Evolutionary conservation across 2,113 vertebrate genomes (phyloP).

Genomic region (Gadus macrocephalus): DNA sequence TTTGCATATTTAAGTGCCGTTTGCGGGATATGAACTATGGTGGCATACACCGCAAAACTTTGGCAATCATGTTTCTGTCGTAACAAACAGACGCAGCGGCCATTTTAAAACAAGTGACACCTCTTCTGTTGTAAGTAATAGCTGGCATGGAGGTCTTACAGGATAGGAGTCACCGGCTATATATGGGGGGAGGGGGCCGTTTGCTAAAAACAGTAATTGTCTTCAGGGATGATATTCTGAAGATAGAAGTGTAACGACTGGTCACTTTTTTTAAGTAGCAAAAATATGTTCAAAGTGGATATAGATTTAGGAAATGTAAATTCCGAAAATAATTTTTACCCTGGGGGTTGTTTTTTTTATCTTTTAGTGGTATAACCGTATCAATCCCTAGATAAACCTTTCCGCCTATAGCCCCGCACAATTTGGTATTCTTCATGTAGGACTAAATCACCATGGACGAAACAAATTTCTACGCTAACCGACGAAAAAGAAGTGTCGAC

Average conservation of each 20-base stretch:
- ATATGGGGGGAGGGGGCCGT: not conserved
- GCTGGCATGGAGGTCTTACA: not conserved
- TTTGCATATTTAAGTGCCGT: constrained; percentile 28
- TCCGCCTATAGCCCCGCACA: no score
- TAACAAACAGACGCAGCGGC: not conserved
- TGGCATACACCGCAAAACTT: constrained; percentile 16
- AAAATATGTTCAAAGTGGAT: not conserved
- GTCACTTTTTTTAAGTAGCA: not conserved
- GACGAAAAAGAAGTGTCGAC: no score
- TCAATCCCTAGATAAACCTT: no score
- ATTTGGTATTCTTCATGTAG: no score
- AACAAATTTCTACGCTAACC: no score
- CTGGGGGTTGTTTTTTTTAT: no score
- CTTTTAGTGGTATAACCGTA: no score
- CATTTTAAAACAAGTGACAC: constrained; percentile 41
- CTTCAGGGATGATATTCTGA: no score
- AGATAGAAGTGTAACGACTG: not conserved
- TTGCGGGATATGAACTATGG: constrained; percentile 39
- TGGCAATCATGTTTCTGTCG: constrained; percentile 35
- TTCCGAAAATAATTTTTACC: no score
- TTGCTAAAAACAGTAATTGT: not conserved
- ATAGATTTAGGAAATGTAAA: no score
- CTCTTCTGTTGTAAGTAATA: constrained; percentile 18
- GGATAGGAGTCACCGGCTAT: not conserved
- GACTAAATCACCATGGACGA: no score